Conservation (phyloP, 2,113 vertebrate genomes). For the Callithrix jacchus region DNA sequence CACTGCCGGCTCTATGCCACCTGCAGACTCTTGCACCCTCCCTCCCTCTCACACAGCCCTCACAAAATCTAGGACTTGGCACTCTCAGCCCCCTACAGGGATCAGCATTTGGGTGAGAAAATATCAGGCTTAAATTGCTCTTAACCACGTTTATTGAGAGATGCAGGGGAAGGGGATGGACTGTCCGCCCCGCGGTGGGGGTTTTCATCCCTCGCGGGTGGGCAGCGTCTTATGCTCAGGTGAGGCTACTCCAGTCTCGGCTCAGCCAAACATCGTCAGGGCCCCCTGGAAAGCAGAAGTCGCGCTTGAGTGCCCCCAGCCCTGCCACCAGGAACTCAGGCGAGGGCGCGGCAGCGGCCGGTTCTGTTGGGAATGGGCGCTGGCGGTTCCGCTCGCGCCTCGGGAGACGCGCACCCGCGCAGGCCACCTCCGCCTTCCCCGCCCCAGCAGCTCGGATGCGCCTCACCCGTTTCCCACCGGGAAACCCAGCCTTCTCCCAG, state of each 20-base stretch:
- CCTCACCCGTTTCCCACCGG: background rate
- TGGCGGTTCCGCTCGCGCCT: too few relatives aligned
- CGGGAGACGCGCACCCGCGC: too few relatives aligned
- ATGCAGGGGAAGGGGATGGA: accelerated
- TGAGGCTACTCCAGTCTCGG: background rate
- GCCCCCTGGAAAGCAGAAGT: conserved; percentile 39
- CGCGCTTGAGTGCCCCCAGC: background rate
- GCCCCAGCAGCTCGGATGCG: background rate
- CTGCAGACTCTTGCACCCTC: too few relatives aligned
- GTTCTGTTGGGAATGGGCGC: background rate
- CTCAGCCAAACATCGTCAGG: conserved; percentile 40
- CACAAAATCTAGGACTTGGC: background rate
- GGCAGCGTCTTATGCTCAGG: background rate
- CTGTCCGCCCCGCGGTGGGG: background rate
- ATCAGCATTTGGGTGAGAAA: background rate
- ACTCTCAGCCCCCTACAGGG: accelerated
- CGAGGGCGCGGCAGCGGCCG: too few relatives aligned
- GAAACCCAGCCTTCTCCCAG: background rate
- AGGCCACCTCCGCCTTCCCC: too few relatives aligned
- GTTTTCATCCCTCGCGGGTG: background rate
- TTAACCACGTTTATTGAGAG: conserved; percentile 54
- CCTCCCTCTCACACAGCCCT: too few relatives aligned
- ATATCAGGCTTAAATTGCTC: background rate
- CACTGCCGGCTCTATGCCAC: background rate
- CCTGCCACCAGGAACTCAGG: background rate